Base-by-base conservation (phyloP, 2,888 invertebrate species). In the Hydroisotoma schaefferi region DNA sequence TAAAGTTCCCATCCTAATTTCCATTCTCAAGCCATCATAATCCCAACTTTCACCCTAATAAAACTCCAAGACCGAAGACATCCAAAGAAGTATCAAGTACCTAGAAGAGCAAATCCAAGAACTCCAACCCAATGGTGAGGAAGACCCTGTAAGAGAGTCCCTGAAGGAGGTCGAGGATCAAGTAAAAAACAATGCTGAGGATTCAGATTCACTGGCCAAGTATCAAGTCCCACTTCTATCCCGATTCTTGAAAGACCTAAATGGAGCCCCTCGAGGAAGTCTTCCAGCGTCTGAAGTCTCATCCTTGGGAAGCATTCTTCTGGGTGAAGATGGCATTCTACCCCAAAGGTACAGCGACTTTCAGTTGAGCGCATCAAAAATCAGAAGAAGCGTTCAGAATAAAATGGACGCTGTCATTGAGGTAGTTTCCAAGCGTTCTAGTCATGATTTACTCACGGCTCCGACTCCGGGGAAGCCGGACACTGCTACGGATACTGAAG, bases 221-320 rank as follows among this genome's bases (percentile, higher is more conserved):
- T 5, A 22, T 8, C 22, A 47, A 8, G 47, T n/a, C n/a, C n/a
- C n/a, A n/a, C n/a, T n/a, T n/a, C n/a, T n/a, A n/a, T n/a, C n/a
- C 5, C 15, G 53, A 37, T 53, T 53, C 18, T 33, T 53, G n/a
- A 43, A 22, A 6, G 53, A 53, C 23, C 33, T 53, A 15, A 26
- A 53, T 18, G 43, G 20, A 5, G 26, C 26, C 6, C 40, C 38
- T 3, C 53, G 37, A 40, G 40, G 53, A 2, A 33, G 40, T 25
- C 8, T 22, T 18, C 3, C 29, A 4, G 38, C 23, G 12, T 18
- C n/a, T 29, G 22, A 40, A 15, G 48, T 18, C 8, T 12, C 26
- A 25, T 26, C 27, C 2, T 10, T 33, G 8, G 33, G 6, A 33
- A 33, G n/a, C n/a, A n/a, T n/a, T n/a, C n/a, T n/a, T n/a, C n/a